A percentile compares a stretch with the other conserved stretches of the same genome.
Evolutionary conservation across 2,797 vertebrate species (phyloP).

Genomic region (Silurus lanzhouensis): DNA sequence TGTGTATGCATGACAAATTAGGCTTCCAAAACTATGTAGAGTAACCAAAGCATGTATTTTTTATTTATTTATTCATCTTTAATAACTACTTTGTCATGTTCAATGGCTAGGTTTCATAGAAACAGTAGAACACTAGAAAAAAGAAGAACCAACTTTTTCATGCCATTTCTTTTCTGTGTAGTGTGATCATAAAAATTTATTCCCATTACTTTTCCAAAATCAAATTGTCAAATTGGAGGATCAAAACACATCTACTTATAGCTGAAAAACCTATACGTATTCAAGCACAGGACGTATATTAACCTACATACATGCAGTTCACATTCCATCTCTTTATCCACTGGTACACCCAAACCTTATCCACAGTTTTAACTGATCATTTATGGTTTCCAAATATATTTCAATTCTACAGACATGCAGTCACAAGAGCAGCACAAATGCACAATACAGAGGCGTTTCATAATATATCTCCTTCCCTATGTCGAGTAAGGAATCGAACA

Average conservation of each 20-base stretch:
- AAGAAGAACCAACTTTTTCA: not conserved
- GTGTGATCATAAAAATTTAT: not conserved
- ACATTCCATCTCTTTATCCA: constrained; percentile 34
- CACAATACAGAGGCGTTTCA: not conserved
- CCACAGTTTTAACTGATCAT: not conserved
- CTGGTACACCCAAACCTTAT: constrained; percentile 26
- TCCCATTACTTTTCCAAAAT: not conserved
- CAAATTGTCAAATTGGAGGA: not conserved
- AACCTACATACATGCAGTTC: not conserved
- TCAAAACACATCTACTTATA: not conserved
- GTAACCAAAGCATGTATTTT: not conserved
- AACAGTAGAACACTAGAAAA: not conserved
- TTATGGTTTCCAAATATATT: not conserved
- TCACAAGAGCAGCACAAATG: not conserved
- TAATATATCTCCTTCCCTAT: not conserved
- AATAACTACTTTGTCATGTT: not conserved
- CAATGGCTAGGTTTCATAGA: not conserved
- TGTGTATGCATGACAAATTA: not conserved
- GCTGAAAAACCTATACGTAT: not conserved
- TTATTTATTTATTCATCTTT: not conserved
- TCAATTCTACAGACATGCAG: not conserved
- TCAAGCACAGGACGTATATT: not conserved
- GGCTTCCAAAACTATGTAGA: not conserved
- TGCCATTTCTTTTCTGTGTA: not conserved
- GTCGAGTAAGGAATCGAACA: not conserved